Evolutionary conservation across 2,888 invertebrate genomes (phyloP).

Genomic region (Osedax frankpressi): DNA sequence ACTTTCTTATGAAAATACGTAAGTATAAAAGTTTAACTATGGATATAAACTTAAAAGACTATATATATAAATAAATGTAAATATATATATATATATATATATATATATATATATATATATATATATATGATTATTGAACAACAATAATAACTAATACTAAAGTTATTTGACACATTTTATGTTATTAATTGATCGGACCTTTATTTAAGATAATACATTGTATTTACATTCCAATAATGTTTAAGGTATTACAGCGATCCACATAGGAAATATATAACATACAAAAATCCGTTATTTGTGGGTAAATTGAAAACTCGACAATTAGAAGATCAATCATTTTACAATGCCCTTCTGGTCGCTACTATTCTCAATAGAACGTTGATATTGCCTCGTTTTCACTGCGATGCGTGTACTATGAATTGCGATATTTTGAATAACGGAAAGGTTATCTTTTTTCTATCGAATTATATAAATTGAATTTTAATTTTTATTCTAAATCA

Average conservation of each 20-base stretch:
- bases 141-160: no score
- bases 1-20: no score
- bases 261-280: conserved; percentile 11
- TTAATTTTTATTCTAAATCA: no score
- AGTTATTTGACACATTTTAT: no score
- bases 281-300: conserved; percentile 1
- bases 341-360: conserved; percentile 15
- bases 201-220: no score
- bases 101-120: background rate
- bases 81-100: background rate
- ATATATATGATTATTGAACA: no score
- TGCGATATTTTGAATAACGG: background rate
- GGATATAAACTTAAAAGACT: no score
- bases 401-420: background rate
- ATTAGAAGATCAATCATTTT: conserved; percentile 7
- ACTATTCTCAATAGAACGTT: conserved; percentile 14
- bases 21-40: no score
- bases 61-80: background rate
- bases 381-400: conserved; percentile 14
- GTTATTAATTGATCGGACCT: no score
- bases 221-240: no score
- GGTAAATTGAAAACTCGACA: background rate
- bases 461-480: no score
- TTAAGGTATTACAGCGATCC: conserved; percentile 16
- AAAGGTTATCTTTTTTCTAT: no score